Evolutionary conservation across 1,140 invertebrate species (phyloP).

Genomic region (Lerema accius): DNA sequence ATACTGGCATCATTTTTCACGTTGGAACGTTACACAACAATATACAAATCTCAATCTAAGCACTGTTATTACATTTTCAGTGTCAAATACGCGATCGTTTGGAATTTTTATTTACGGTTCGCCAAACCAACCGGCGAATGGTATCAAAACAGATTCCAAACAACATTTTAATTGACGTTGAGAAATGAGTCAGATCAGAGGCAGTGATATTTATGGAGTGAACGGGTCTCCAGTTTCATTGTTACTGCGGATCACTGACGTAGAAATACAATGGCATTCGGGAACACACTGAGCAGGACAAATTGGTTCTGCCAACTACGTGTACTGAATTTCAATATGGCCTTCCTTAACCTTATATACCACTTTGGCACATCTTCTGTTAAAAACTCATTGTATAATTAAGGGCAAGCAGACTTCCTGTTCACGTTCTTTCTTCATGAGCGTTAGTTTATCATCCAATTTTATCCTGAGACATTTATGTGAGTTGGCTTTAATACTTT

Average conservation of each 20-base stretch:
- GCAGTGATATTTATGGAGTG: slow-evolving; percentile 18
- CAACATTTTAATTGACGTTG: slow-evolving; percentile 24
- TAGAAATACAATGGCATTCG: slow-evolving; percentile 7
- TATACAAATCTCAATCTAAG: too few relatives aligned
- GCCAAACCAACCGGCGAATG: neutral
- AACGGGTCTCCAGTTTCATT: slow-evolving; percentile 16
- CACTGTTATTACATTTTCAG: slow-evolving; percentile 2
- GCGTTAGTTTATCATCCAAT: too few relatives aligned
- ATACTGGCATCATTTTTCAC: too few relatives aligned
- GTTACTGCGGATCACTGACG: neutral
- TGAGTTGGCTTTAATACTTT: too few relatives aligned
- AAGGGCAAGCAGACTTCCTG: too few relatives aligned
- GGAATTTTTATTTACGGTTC: slow-evolving; percentile 6
- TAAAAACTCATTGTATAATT: too few relatives aligned
- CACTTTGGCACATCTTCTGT: too few relatives aligned
- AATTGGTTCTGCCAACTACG: slow-evolving; percentile 2
- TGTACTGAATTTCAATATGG: neutral
- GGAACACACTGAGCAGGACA: neutral
- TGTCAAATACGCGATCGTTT: neutral
- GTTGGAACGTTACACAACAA: too few relatives aligned
- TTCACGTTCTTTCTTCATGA: too few relatives aligned
- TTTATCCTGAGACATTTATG: too few relatives aligned
- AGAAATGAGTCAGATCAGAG: slow-evolving; percentile 19
- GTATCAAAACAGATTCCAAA: slow-evolving; percentile 18
- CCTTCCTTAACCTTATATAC: too few relatives aligned